A percentile compares a stretch with the other conserved stretches of the same genome.
Evolutionary conservation across 23 tunicate species (phyloP).

Genomic region (Styela clava): DNA sequence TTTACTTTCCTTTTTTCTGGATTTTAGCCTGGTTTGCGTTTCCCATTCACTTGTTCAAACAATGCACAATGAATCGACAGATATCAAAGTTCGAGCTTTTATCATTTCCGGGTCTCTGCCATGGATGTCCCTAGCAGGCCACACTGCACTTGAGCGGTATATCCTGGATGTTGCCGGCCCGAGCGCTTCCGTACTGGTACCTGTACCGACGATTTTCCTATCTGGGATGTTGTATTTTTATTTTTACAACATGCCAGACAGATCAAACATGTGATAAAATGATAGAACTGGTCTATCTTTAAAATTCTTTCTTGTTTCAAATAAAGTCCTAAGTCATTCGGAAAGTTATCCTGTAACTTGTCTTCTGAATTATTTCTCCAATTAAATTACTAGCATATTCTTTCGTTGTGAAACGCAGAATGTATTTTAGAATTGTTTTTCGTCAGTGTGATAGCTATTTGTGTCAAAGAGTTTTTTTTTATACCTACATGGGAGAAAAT

Average conservation of each 20-base stretch:
- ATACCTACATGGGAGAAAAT: too few relatives aligned
- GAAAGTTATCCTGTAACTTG: too few relatives aligned
- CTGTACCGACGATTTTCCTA: background rate
- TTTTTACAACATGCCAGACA: background rate
- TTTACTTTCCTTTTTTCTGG: background rate
- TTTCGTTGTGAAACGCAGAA: too few relatives aligned
- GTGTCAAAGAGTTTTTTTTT: too few relatives aligned
- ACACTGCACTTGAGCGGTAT: background rate
- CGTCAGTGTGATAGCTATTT: too few relatives aligned
- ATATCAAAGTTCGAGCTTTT: slow-evolving; percentile 7
- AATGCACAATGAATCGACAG: background rate
- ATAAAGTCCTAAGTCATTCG: too few relatives aligned
- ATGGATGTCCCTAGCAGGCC: slow-evolving; percentile 6
- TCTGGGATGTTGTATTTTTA: background rate
- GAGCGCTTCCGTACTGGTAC: background rate
- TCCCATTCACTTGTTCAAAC: slow-evolving; percentile 16
- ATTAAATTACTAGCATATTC: too few relatives aligned
- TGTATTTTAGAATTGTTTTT: too few relatives aligned
- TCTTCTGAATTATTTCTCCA: too few relatives aligned
- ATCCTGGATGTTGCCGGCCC: background rate
- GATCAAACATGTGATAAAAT: too few relatives aligned
- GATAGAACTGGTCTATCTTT: too few relatives aligned
- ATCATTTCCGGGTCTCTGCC: slow-evolving; percentile 4
- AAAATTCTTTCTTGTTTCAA: too few relatives aligned
- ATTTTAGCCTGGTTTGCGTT: slow-evolving; percentile 10